These are phyloP conservation scores for Scomber scombrus DNA, from an alignment of 2,113 vertebrate species.

Conservation along the genomic window DNA sequence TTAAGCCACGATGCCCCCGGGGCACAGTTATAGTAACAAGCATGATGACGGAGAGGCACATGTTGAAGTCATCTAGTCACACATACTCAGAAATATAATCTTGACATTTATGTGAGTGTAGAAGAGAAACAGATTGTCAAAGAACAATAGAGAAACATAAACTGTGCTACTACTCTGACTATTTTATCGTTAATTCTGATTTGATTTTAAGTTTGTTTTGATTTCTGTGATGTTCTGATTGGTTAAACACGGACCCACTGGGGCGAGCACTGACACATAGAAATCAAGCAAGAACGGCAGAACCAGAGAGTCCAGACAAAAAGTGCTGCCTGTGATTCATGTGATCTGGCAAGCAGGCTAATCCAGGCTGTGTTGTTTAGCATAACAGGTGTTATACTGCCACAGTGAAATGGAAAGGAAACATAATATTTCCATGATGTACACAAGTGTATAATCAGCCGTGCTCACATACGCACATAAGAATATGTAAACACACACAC, in stretches of 20 bases:
- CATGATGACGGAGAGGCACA: conserved; percentile 20
- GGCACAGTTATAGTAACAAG: conserved; percentile 37
- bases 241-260: not conserved
- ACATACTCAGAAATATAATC: not conserved
- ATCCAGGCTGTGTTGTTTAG: conserved; percentile 8
- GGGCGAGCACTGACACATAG: not conserved
- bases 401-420: conserved; percentile 18
- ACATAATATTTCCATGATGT: conserved; percentile 52
- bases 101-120: not conserved
- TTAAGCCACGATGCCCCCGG: conserved; percentile 37
- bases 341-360: conserved; percentile 2
- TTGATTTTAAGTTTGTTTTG: conserved; percentile 9
- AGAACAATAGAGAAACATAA: conserved; percentile 20
- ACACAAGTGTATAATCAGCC: conserved; percentile 54
- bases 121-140: conserved; percentile 5
- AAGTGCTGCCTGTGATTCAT: not conserved
- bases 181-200: not conserved
- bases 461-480: conserved; percentile 14
- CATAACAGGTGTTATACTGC: conserved; percentile 37
- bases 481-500: conserved; percentile 18
- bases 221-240: not conserved
- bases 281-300: not conserved
- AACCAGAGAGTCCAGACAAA: not conserved
- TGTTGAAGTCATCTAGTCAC: conserved; percentile 37
- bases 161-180: not conserved